Evolutionary conservation across 2,797 vertebrate genomes (phyloP).

Genomic region (Girardinus metallicus): DNA sequence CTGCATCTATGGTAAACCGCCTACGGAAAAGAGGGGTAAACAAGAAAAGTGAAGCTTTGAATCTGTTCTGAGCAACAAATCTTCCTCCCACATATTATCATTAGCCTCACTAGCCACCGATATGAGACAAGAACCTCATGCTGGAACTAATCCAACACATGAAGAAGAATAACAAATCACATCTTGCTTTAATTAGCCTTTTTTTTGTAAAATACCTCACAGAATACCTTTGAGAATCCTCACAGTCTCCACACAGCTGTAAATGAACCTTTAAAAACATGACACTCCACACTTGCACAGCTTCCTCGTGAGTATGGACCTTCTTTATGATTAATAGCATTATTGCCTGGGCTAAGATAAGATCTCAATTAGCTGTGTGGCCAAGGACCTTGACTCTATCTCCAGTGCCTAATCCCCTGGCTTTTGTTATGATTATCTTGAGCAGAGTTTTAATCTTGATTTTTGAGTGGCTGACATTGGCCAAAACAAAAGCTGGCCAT

Average conservation of each 20-base stretch:
- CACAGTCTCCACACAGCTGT: conserved; percentile 3
- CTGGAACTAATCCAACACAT: conserved; percentile 32
- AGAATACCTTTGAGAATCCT: conserved; percentile 18
- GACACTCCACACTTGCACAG: conserved; percentile 24
- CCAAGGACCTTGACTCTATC: conserved; percentile 75
- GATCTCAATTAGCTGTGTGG: conserved; percentile 74
- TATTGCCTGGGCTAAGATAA: conserved; percentile 64
- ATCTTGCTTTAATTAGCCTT: not conserved
- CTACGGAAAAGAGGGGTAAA: conserved; percentile 52
- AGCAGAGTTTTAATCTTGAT: conserved; percentile 67
- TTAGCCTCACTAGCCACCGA: conserved; percentile 39
- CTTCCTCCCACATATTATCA: conserved; percentile 51
- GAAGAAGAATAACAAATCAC: conserved; percentile 31
- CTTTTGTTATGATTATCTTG: conserved; percentile 74
- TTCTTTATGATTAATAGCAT: conserved; percentile 71
- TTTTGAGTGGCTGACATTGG: conserved; percentile 43
- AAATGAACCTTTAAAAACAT: conserved; percentile 35
- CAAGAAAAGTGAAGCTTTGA: conserved; percentile 43
- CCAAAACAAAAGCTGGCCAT: conserved; percentile 45
- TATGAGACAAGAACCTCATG: conserved; percentile 27
- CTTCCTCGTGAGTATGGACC: conserved; percentile 49
- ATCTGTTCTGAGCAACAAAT: conserved; percentile 50
- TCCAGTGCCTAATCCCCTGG: conserved; percentile 69
- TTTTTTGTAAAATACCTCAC: conserved; percentile 14
- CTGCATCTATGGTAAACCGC: conserved; percentile 60